Evolutionary conservation across 23 tunicate genomes (phyloP).

Genomic region (Ascidia mentula): DNA sequence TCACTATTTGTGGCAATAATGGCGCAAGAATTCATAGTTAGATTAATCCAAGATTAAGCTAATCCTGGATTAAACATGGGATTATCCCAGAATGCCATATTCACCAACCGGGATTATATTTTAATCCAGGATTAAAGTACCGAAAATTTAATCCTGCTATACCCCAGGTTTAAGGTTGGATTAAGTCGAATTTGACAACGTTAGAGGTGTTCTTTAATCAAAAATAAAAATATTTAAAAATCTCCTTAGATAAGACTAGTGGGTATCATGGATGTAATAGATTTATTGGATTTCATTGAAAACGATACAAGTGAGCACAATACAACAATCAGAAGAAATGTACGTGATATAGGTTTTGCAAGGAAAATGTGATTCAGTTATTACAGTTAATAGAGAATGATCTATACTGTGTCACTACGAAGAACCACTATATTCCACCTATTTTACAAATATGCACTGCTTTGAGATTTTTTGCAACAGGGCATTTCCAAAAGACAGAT

Average conservation of each 20-base stretch:
- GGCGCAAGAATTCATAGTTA: too few relatives aligned
- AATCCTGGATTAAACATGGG: too few relatives aligned
- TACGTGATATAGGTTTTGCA: background rate
- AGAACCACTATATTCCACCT: background rate
- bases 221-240: too few relatives aligned
- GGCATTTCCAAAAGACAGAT: conserved; percentile 28
- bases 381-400: background rate
- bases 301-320: background rate
- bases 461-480: conserved; percentile 22
- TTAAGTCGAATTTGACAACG: background rate
- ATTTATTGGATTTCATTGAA: background rate
- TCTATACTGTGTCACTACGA: background rate
- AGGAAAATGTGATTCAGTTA: background rate
- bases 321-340: background rate
- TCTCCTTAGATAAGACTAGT: background rate
- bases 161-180: background rate
- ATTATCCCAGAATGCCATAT: too few relatives aligned
- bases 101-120: too few relatives aligned
- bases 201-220: too few relatives aligned
- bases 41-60: too few relatives aligned
- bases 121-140: too few relatives aligned
- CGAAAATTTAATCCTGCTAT: too few relatives aligned
- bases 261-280: background rate
- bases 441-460: background rate
- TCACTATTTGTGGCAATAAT: too few relatives aligned